Conservation (phyloP, 2,113 vertebrate species). For the Rissa tridactyla region DNA sequence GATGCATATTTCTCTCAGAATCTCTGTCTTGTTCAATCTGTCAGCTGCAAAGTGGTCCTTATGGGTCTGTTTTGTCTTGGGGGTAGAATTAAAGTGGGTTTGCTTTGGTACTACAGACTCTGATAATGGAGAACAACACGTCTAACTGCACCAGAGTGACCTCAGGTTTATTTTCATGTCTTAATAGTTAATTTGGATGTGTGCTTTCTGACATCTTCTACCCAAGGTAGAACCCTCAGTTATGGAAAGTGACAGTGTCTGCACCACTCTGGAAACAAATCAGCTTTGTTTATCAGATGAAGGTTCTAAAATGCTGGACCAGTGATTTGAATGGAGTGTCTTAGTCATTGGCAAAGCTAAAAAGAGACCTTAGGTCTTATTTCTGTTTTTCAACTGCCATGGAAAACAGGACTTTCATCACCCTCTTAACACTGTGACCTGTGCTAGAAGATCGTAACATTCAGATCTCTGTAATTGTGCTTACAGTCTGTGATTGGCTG, state of each 20-base stretch:
- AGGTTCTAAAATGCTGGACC: background rate
- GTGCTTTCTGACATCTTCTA: background rate
- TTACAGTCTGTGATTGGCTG: background rate
- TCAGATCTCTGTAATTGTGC: background rate
- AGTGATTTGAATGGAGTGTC: background rate
- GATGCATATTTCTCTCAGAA: background rate
- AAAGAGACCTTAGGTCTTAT: background rate
- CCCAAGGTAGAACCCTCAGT: background rate
- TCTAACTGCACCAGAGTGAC: background rate
- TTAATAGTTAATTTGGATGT: background rate
- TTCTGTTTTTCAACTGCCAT: background rate
- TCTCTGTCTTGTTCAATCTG: background rate
- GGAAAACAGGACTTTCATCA: background rate
- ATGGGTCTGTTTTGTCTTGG: background rate
- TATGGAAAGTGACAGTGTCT: background rate
- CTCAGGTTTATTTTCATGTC: background rate
- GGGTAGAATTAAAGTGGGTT: background rate
- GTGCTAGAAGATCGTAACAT: background rate
- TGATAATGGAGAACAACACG: background rate
- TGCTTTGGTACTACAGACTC: background rate
- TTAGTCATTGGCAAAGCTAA: background rate
- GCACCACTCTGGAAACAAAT: background rate
- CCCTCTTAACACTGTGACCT: background rate
- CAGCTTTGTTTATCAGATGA: background rate
- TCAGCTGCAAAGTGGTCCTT: background rate